These are phyloP conservation scores for Pachyseris speciosa DNA, from an alignment of 64 coral and sea anemone species.

Conservation along the genomic window DNA sequence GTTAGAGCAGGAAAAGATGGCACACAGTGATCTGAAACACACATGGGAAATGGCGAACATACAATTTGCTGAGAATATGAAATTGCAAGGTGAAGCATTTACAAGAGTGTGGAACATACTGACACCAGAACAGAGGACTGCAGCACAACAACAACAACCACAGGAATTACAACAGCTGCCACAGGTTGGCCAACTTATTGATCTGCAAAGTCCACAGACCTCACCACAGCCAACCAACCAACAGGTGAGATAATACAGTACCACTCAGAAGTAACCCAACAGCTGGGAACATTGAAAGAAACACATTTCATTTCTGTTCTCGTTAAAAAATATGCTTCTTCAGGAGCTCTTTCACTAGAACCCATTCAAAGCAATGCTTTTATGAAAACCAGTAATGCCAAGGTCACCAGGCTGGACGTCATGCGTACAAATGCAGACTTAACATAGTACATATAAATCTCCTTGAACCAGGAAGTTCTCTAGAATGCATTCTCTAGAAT, in stretches of 20 bases:
- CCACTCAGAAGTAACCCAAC: too few species aligned
- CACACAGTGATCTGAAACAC: constrained; percentile 88
- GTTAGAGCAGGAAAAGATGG: constrained; percentile 92
- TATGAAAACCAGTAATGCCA: neutral
- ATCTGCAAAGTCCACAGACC: constrained; percentile 20
- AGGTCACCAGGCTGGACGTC: too few species aligned
- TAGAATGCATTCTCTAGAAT: too few species aligned
- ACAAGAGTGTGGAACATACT: constrained; percentile 76
- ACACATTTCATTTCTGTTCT: neutral
- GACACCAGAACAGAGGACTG: constrained; percentile 77
- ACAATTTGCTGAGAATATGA: constrained; percentile 84
- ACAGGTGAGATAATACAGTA: neutral
- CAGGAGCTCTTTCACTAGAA: neutral
- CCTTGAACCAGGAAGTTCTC: too few species aligned
- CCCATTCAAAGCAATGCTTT: neutral
- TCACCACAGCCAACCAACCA: constrained; percentile 14
- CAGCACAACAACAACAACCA: constrained; percentile 37
- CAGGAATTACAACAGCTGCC: neutral
- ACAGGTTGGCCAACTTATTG: constrained; percentile 26
- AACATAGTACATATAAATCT: too few species aligned
- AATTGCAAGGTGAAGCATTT: constrained; percentile 64
- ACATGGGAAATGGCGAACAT: constrained; percentile 99
- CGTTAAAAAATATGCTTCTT: neutral
- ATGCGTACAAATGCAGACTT: too few species aligned
- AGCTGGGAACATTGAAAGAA: neutral